These are phyloP conservation scores for Nomada flava DNA, from an alignment of 2,888 invertebrate species.

Conservation along the genomic window DNA sequence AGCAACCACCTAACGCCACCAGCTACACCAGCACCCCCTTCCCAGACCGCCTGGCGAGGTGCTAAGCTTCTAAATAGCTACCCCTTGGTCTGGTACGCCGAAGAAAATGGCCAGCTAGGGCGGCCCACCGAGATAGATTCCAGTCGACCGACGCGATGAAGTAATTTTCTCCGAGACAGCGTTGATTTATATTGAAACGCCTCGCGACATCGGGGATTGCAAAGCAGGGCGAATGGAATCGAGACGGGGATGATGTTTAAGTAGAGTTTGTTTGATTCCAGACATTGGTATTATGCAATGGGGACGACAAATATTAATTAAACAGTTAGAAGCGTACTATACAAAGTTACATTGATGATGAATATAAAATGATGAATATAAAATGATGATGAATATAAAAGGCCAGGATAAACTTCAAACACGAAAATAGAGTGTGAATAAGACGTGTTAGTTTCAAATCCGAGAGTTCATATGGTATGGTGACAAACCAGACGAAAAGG, in stretches of 20 bases:
- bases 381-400: too few species aligned
- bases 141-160: conserved; percentile 28
- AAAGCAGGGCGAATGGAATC: background rate
- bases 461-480: background rate
- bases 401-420: conserved; percentile 16
- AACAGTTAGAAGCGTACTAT: too few species aligned
- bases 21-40: conserved; percentile 35
- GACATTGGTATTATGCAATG: too few species aligned
- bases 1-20: conserved; percentile 62
- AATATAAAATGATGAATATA: too few species aligned
- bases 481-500: background rate
- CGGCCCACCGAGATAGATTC: conserved; percentile 55
- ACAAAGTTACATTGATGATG: too few species aligned
- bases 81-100: conserved; percentile 62
- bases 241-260: too few species aligned
- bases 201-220: background rate
- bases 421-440: background rate
- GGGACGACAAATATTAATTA: too few species aligned
- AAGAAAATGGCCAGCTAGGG: conserved; percentile 60
- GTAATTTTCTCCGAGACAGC: conserved; percentile 37
- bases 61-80: conserved; percentile 83
- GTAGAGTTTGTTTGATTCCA: too few species aligned
- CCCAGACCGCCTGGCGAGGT: conserved; percentile 68
- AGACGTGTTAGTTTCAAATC: too few species aligned
- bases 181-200: conserved; percentile 39